Base-by-base conservation (phyloP, 2,888 invertebrate genomes). In the Ceramica pisi region DNA sequence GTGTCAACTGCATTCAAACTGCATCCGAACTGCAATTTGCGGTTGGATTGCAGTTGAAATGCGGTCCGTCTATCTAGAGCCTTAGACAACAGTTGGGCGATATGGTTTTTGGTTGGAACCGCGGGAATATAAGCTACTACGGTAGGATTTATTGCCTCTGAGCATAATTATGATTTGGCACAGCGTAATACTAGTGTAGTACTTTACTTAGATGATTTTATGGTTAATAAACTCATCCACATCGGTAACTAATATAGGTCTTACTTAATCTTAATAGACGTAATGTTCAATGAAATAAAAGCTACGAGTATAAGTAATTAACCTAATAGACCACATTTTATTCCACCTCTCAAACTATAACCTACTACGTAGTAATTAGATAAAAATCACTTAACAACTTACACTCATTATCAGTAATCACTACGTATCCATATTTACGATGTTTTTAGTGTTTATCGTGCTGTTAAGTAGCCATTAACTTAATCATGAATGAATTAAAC, bases 401-500 rank as follows among this genome's bases (percentile, higher is more conserved):
- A 70, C 75, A 63, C 53, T 68, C 53, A 72, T 75, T 81, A 81
- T 70, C 67, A 55, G 65, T 71, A 75, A 79, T 75, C 75, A 71
- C 60, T 64, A 61, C 41, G 53, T 71, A 62, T 73, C 70, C 50
- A 73, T 82, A 79, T 82, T 82, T 82, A 82, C 82, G 76, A 82
- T 71, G 82, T 79, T 71, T 67, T 78, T 80, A 71, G 53, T 21
- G 60, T 56, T 78, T 81, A 81, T 81, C 81, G 73, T 67, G 78
- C 12, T 44, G 26, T 56, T 74, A 68, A 71, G 64, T 65, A 65
- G 53, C 78, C 69, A 75, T 78, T 81, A 68, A 59, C 51, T 71
- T 75, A 79, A 81, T 81, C 69, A 73, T 68, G 60, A 75, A 75
- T 71, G 48, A 81, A 81, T 75, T 61, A 51, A 69, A 63, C 57